phyloP scores from a whole-genome alignment of 2,113 vertebrate genomes.

The Vidua macroura region DNA sequence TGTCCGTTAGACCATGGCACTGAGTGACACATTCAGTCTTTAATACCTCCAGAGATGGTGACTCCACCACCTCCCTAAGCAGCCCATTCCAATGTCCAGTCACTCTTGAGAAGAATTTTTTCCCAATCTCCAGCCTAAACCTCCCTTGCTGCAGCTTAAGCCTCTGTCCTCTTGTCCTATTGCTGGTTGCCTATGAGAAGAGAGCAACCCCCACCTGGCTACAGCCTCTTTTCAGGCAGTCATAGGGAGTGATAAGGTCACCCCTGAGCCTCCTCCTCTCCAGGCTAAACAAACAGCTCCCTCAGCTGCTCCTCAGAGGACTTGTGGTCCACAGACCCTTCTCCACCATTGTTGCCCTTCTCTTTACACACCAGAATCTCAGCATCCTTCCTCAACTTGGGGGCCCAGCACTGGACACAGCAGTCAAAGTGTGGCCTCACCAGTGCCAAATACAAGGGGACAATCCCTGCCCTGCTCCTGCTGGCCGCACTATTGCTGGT shows the following conservation, averaged over 20 bases:
- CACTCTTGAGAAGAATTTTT: not conserved
- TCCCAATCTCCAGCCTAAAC: not conserved
- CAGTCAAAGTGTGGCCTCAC: accelerated
- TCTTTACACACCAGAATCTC: not conserved
- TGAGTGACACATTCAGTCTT: not conserved
- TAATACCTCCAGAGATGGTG: not conserved
- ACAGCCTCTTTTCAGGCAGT: accelerated
- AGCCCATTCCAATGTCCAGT: not conserved
- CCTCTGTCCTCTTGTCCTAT: not conserved
- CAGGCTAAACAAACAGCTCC: not conserved
- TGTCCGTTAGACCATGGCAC: not conserved
- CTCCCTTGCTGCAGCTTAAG: not conserved
- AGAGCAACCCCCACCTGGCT: accelerated
- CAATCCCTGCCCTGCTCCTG: accelerated
- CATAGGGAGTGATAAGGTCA: not conserved
- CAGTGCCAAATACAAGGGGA: accelerated
- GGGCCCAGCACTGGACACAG: too few species aligned
- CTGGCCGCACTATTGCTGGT: not conserved
- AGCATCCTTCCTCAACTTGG: accelerated
- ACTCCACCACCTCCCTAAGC: not conserved
- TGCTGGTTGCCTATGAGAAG: not conserved
- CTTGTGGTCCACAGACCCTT: not conserved
- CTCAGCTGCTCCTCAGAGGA: accelerated
- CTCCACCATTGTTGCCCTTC: not conserved
- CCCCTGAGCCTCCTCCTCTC: accelerated